Base-by-base conservation (phyloP, 2,113 vertebrate genomes). In the Siniperca knerii region DNA sequence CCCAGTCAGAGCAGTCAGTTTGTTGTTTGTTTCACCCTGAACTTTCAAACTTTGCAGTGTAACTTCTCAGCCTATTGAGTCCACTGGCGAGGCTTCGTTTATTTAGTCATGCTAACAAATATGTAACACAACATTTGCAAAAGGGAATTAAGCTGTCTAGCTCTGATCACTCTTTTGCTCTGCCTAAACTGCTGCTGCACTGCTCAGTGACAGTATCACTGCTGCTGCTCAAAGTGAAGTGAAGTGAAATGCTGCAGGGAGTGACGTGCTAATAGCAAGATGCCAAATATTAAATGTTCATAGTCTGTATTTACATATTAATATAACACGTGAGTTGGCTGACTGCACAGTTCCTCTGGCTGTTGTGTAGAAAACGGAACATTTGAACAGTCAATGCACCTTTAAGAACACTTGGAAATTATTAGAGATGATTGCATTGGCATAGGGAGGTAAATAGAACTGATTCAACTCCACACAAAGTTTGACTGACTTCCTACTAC, bases 401-500 rank as follows among this genome's bases (percentile, higher is more conserved):
- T 72, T 72, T 33, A 71, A n/a, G 8, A 61, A 40, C 8, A 37
- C 13, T 52, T 33, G 4, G 1, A 35, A 55, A 62, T 40, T 3
- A 73, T 68, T 20, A 18, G 7, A 37, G 48, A 25, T 46, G 1
- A 18, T 66, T 42, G 37, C 2, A 42, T 33, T 67, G 18, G 13
- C 23, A 52, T 6, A 15, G 13, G 2, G 25, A 65, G 16, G 21
- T 65, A 9, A 68, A 70, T 11, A 29, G 15, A 55, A 80, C 1
- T 37, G 44, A 60, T 71, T 71, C 20, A 58, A 3, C n/a, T 62
- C 3, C 35, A 64, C 15, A 35, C 8, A 70, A 48, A n/a, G n/a
- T 70, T 25, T 78, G 33, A 13, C 62, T 69, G 85, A 90, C 93
- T 92, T 89, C 91, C 29, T 54, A 86, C 91, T 90, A 90, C 93